Conservation (phyloP, 2,797 vertebrate species). For the Coregonus suidteri region DNA sequence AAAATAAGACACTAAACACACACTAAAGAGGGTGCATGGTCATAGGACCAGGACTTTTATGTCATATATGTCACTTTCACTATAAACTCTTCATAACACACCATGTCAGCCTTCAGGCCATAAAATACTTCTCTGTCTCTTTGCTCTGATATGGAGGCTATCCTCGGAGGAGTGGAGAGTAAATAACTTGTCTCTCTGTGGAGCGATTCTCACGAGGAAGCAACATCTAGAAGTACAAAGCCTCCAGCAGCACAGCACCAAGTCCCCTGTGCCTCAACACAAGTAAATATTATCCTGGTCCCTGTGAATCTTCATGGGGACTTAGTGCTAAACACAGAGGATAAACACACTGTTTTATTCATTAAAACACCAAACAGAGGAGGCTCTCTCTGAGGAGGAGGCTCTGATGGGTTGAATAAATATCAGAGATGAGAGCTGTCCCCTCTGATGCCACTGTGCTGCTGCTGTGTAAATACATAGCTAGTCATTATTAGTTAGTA, state of each 20-base stretch:
- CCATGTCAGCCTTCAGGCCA: no score
- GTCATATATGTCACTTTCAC: not conserved
- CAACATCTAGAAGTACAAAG: slow-evolving; percentile 77
- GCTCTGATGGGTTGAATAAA: slow-evolving; percentile 73
- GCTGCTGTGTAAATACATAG: slow-evolving; percentile 39
- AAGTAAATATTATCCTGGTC: slow-evolving; percentile 79
- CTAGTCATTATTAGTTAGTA: not conserved
- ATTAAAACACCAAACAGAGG: slow-evolving; percentile 75
- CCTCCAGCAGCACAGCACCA: slow-evolving; percentile 74
- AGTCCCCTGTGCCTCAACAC: slow-evolving; percentile 67
- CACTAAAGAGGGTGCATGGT: not conserved
- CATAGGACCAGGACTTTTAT: not conserved
- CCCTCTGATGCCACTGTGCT: slow-evolving; percentile 58
- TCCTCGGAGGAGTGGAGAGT: slow-evolving; percentile 72
- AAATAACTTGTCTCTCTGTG: slow-evolving; percentile 72
- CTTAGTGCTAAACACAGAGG: slow-evolving; percentile 73
- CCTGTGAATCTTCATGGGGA: slow-evolving; percentile 74
- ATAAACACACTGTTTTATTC: slow-evolving; percentile 74
- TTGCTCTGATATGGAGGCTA: slow-evolving; percentile 26
- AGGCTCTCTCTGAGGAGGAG: slow-evolving; percentile 37
- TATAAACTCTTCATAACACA: not conserved
- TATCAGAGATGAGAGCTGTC: slow-evolving; percentile 68
- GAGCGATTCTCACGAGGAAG: slow-evolving; percentile 70
- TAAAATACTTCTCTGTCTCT: not conserved
- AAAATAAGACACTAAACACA: not conserved